These are phyloP conservation scores for Drosophila pseudoananassae DNA, from an alignment of 1,140 invertebrate species.

Conservation along the genomic window DNA sequence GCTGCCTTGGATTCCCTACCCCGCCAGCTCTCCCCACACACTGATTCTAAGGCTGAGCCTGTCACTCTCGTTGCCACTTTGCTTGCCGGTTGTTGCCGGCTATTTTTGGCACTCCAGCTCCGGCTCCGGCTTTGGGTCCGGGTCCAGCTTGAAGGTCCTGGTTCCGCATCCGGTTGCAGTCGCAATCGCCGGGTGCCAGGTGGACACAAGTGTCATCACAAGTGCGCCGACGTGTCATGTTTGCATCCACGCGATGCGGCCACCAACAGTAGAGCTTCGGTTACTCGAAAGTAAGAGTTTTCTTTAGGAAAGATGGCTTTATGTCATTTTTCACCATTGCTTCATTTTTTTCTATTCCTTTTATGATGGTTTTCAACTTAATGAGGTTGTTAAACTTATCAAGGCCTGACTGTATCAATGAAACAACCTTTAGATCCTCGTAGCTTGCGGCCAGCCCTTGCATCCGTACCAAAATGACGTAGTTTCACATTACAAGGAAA, in stretches of 20 bases:
- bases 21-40: neutral
- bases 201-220: slow-evolving; percentile 63
- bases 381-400: neutral
- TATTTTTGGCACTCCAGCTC: slow-evolving; percentile 49
- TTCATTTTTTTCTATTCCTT: neutral
- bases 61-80: slow-evolving; percentile 46
- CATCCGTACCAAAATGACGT: slow-evolving; percentile 73
- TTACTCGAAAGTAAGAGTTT: neutral
- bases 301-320: neutral
- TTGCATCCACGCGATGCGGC: slow-evolving; percentile 51
- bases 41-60: slow-evolving; percentile 14
- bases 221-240: slow-evolving; percentile 76
- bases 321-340: neutral
- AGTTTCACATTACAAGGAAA: slow-evolving; percentile 80
- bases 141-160: slow-evolving; percentile 28
- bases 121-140: slow-evolving; percentile 23
- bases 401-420: slow-evolving; percentile 20
- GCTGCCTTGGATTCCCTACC: slow-evolving; percentile 15
- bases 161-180: slow-evolving; percentile 50
- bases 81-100: slow-evolving; percentile 45
- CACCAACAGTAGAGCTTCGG: slow-evolving; percentile 36
- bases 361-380: neutral
- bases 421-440: slow-evolving; percentile 7
- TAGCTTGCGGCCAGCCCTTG: slow-evolving; percentile 36
- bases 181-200: slow-evolving; percentile 51